Base-by-base conservation (phyloP, 2,113 vertebrate genomes). In the Gambusia affinis region DNA sequence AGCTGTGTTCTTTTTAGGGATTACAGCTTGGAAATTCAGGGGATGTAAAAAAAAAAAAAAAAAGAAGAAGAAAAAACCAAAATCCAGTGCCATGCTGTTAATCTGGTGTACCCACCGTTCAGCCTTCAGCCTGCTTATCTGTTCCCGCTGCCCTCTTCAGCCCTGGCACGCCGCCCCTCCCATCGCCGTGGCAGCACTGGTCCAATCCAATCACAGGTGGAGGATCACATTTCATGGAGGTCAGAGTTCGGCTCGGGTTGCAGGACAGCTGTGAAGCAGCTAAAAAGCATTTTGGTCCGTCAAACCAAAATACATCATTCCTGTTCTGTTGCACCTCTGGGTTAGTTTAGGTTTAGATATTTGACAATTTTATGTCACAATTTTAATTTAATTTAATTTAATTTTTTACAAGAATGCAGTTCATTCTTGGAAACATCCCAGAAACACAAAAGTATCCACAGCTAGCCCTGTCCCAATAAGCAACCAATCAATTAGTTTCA, bases 201-300 rank as follows among this genome's bases (percentile, higher is more conserved):
- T 6, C 79, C 78, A 81, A 75, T 82, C 85, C 78, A 81, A 75
- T 82, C 85, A 65, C 69, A 80, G 76, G 64, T 61, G 74, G 67
- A 70, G 80, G 75, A 72, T 92, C 80, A 77, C 22, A 3, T 90
- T 87, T 89, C 87, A 81, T 39, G 64, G 79, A 37, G 72, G 78
- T 81, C 71, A 69, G 68, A n/a, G 62, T 33, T 3, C 67, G 79
- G 64, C 62, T 84, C 78, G 73, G 80, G 87, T 91, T 86, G 78
- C 85, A 79, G 67, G 75, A 76, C 80, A 80, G 83, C 85, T 89
- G 85, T 76, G 47, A 63, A 64, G 70, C 62, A 78, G 70, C 35
- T 27, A 28, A 66, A 66, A 5, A 64, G 29, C 31, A 64, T 6
- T 19, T 19, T 17, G 14, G 44, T 17, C 63, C 8, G 3, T 17